Evolutionary conservation across 2,797 vertebrate genomes (phyloP).

Genomic region (Anabas testudineus): DNA sequence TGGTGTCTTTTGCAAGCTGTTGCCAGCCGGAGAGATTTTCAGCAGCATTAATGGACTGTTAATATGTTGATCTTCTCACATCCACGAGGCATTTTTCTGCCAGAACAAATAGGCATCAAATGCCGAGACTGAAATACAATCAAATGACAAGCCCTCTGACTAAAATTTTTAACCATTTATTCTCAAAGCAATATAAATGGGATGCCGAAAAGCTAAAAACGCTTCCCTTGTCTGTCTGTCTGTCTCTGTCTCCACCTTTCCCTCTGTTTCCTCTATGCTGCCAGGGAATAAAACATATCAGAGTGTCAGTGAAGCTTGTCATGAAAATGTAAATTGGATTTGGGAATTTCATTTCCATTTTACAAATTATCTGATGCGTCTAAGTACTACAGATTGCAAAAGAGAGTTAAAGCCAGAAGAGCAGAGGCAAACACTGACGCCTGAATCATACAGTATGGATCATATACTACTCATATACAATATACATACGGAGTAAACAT

Average conservation of each 20-base stretch:
- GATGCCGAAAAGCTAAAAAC: constrained; percentile 27
- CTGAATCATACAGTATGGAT: neutral
- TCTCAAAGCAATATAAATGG: constrained; percentile 57
- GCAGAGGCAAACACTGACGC: constrained; percentile 16
- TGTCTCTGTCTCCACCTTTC: constrained; percentile 21
- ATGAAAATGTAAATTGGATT: constrained; percentile 76
- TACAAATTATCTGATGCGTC: constrained; percentile 75
- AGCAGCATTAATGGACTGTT: constrained; percentile 83
- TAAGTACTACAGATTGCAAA: constrained; percentile 57
- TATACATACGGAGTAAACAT: constrained; percentile 35
- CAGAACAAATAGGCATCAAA: constrained; percentile 82
- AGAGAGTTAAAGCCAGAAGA: constrained; percentile 44
- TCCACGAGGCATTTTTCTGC: constrained; percentile 80
- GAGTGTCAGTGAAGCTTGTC: constrained; percentile 77
- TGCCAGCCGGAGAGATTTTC: constrained; percentile 78
- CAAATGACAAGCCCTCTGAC: constrained; percentile 68
- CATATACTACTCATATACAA: neutral
- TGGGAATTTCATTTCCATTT: constrained; percentile 76
- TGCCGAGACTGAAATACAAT: constrained; percentile 69
- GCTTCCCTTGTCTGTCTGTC: constrained; percentile 1
- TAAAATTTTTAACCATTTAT: constrained; percentile 50
- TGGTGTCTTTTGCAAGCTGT: constrained; percentile 67
- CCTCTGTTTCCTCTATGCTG: constrained; percentile 33
- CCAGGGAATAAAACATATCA: constrained; percentile 74
- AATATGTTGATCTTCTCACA: constrained; percentile 81